Conservation (phyloP, 2,113 vertebrate genomes). For the pig (Sus scrofa) region T2T-Sscrofa CM000813.6:19037501-19038000, state of each 20-base stretch:
- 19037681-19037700: conserved; percentile 18
- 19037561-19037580: conserved; percentile 44
- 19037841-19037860: too few relatives aligned
- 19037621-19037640: conserved; percentile 38
- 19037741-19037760: too few relatives aligned
- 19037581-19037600: conserved; percentile 62
- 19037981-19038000: not conserved
- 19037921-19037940: too few relatives aligned
- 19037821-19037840: too few relatives aligned
- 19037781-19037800: too few relatives aligned
- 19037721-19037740: not conserved
- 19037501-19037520: not conserved
- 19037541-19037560: not conserved
- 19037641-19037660: conserved; percentile 15
- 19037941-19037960: too few relatives aligned
- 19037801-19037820: too few relatives aligned
- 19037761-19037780: too few relatives aligned
- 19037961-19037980: too few relatives aligned
- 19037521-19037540: not conserved
- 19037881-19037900: too few relatives aligned
- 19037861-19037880: too few relatives aligned
- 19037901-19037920: too few relatives aligned
- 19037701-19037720: not conserved
- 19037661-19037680: conserved; percentile 18
- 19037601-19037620: conserved; percentile 49